Evolutionary conservation across 2,113 vertebrate species (phyloP), one percentile per base, ranked within the genome.

Genomic region (Bucco capensis): DNA sequence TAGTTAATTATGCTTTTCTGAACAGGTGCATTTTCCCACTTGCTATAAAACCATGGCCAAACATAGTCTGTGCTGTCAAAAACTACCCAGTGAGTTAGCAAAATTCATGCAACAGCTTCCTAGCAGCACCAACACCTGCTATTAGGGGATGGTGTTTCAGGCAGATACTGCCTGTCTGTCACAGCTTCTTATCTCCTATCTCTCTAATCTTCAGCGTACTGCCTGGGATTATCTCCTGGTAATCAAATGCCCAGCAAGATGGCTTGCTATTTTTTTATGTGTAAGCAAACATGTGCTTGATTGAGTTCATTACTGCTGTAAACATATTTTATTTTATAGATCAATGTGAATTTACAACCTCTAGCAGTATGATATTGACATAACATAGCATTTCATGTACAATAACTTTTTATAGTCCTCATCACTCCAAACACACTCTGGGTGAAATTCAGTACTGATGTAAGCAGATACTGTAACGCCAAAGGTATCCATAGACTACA

Each of bases 211-310:
- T 95, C 67, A 83, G 67, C 74, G 64, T 23, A 40, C 78, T 83
- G 54, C 38, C 83, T 84, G 50, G 73, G 92, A 92, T 95, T 95
- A 92, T 92, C 92, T 92, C 76, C 54, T 85, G 46, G 51, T 82
- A 95, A 96, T 96, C 90, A 94, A 95, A 85, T 81, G 57, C 76
- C 75, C 88, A 93, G 77, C 70, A 95, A 86, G 73, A 92, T 51
- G 37, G 70, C 61, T 71, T 61, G 46, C 60, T 87, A 27, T 86
- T 72, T 92, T 84, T 64, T 35, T 23, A 81, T 83, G 24, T 71
- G 69, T 95, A 53, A 75, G 53, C 65, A 91, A 88, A 81, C 53
- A 62, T 15, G 31, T 15, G 19, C 31, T 87, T 83, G 77, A 70
- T 62, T 92, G 78, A 72, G 51, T 66, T 87, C 81, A 82, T 76